Conservation (phyloP, 2,797 vertebrate species). For the Balearica regulorum region DNA sequence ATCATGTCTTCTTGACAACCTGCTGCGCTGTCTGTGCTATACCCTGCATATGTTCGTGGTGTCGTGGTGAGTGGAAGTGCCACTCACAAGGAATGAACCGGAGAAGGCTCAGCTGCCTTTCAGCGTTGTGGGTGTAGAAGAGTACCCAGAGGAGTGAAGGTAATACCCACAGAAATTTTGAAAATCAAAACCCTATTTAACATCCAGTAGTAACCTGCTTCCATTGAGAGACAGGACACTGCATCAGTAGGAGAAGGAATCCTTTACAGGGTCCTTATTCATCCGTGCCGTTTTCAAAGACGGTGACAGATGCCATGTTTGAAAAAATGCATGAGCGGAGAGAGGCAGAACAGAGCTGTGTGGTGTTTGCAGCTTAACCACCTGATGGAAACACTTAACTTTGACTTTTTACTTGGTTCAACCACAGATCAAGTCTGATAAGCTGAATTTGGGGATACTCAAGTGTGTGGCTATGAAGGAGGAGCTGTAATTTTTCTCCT, state of each 20-base stretch:
- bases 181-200: background rate
- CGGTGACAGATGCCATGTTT: background rate
- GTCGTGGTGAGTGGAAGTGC: background rate
- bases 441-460: conserved; percentile 4
- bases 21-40: background rate
- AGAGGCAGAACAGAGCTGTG: background rate
- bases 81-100: fast-evolving
- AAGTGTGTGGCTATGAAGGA: conserved; percentile 43
- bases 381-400: conserved; percentile 29
- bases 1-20: background rate
- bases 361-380: background rate
- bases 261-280: background rate
- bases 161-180: background rate
- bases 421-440: background rate
- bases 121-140: background rate
- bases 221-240: background rate
- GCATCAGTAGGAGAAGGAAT: fast-evolving
- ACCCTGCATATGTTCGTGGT: background rate
- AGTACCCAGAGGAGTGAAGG: background rate
- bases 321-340: background rate
- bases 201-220: background rate
- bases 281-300: background rate
- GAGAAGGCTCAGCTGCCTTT: background rate
- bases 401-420: background rate
- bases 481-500: conserved; percentile 40